These are phyloP conservation scores for Chitala chitala DNA, from an alignment of 2,113 vertebrate species.

Conservation along the genomic window DNA sequence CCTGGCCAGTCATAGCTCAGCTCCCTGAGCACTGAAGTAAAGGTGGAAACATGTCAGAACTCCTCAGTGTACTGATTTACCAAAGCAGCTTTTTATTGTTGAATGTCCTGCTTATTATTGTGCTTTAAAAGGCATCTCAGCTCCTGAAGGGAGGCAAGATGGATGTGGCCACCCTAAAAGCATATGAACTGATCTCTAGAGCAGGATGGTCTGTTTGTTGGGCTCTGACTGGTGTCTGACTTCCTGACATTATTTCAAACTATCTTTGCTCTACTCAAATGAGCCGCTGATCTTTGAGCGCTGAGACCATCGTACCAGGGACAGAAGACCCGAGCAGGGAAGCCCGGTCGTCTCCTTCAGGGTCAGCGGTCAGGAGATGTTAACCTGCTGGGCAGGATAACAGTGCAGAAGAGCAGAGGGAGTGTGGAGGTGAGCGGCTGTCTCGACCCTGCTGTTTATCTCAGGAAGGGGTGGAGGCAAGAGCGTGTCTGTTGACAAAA, in stretches of 20 bases:
- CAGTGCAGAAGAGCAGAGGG: conserved; percentile 78
- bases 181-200: conserved; percentile 45
- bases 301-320: conserved; percentile 13
- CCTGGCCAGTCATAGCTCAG: too few relatives aligned
- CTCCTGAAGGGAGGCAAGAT: conserved; percentile 29
- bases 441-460: conserved; percentile 91
- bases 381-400: too few relatives aligned
- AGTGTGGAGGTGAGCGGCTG: conserved; percentile 88
- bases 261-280: conserved; percentile 51
- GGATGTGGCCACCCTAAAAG: conserved; percentile 37
- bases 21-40: too few relatives aligned
- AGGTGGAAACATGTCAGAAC: too few relatives aligned
- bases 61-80: not conserved
- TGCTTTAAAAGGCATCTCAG: conserved; percentile 5
- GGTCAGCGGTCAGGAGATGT: conserved; percentile 54
- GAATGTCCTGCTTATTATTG: conserved; percentile 20
- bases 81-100: conserved; percentile 11
- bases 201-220: conserved; percentile 65
- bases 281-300: not conserved
- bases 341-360: conserved; percentile 56
- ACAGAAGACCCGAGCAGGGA: conserved; percentile 48
- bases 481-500: conserved; percentile 79
- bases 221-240: conserved; percentile 57
- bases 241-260: conserved; percentile 68
- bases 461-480: conserved; percentile 52